Conservation (phyloP, 2,888 invertebrate species). For the Cheilosia impressa region DNA sequence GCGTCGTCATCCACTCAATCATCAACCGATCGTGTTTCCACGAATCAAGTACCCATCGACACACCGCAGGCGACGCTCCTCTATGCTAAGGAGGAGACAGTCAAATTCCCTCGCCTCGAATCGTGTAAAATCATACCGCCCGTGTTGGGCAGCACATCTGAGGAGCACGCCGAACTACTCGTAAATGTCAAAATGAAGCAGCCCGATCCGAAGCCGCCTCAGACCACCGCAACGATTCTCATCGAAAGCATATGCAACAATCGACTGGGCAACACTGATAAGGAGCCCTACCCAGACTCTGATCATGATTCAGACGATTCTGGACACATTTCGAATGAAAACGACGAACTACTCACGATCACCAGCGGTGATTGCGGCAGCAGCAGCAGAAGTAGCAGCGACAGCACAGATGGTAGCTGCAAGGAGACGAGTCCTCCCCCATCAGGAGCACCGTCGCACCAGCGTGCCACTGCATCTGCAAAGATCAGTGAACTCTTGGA, state of each 20-base stretch:
- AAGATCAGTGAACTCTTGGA: slow-evolving; percentile 81
- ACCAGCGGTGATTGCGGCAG: slow-evolving; percentile 70
- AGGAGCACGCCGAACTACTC: slow-evolving; percentile 81
- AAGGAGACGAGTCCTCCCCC: slow-evolving; percentile 77
- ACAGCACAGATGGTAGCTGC: slow-evolving; percentile 63
- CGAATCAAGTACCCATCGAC: slow-evolving; percentile 47
- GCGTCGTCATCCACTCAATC: slow-evolving; percentile 22
- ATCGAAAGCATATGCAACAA: slow-evolving; percentile 60
- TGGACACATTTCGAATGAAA: slow-evolving; percentile 91
- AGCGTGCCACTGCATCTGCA: slow-evolving; percentile 72
- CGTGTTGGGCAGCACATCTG: slow-evolving; percentile 80
- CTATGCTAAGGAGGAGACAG: slow-evolving; percentile 81
- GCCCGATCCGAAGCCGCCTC: slow-evolving; percentile 73
- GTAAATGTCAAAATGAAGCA: slow-evolving; percentile 79
- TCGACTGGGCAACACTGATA: slow-evolving; percentile 26
- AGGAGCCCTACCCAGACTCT: slow-evolving; percentile 63
- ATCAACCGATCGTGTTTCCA: slow-evolving; percentile 41
- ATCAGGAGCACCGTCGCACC: slow-evolving; percentile 11
- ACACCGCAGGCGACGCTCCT: slow-evolving; percentile 58
- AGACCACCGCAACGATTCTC: slow-evolving; percentile 41
- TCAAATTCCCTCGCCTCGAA: slow-evolving; percentile 80
- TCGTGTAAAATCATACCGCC: slow-evolving; percentile 82
- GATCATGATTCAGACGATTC: slow-evolving; percentile 89
- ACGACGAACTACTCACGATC: slow-evolving; percentile 82
- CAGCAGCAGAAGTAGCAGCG: slow-evolving; percentile 65